Conservation (phyloP, 1,140 invertebrate species). For the Argopecten irradians region DNA sequence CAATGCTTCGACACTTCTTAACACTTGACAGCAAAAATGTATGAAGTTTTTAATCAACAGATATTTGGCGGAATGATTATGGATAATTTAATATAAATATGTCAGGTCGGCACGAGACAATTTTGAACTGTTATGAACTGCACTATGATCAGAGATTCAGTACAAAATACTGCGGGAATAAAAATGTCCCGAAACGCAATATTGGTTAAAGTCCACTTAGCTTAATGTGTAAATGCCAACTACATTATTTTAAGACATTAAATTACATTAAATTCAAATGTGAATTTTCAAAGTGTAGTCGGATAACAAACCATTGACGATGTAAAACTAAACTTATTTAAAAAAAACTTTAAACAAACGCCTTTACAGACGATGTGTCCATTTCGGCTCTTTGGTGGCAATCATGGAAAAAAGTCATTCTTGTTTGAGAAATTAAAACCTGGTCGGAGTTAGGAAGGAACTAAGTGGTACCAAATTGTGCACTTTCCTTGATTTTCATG, state of each 20-base stretch:
- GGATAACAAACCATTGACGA: background rate
- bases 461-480: no score
- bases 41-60: background rate
- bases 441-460: no score
- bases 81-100: background rate
- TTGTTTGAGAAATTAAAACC: no score
- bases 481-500: no score
- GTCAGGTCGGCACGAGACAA: no score
- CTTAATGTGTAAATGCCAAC: background rate
- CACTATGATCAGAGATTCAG: no score
- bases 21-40: background rate
- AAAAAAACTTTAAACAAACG: no score
- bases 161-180: background rate
- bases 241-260: background rate
- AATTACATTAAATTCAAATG: background rate
- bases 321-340: no score
- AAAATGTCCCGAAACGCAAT: background rate
- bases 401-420: no score
- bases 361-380: no score
- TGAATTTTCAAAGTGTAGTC: background rate
- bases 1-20: background rate
- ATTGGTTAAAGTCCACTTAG: background rate
- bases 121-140: no score
- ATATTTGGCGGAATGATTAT: background rate
- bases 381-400: no score